These are phyloP conservation scores for Mobula hypostoma DNA, from an alignment of 2,113 vertebrate genomes.

Conservation along the genomic window DNA sequence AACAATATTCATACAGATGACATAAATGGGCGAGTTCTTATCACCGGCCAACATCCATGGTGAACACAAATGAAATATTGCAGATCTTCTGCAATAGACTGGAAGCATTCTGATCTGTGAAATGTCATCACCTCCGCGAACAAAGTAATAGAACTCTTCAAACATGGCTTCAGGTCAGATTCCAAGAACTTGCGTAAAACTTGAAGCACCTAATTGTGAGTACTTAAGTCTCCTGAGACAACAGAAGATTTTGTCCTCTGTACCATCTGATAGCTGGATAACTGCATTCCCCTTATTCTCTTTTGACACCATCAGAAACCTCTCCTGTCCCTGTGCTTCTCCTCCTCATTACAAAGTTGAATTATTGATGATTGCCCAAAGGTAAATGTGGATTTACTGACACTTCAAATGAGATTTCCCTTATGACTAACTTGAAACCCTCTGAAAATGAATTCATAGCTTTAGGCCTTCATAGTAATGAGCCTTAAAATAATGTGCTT, in stretches of 20 bases:
- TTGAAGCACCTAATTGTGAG: neutral
- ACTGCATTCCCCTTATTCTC: neutral
- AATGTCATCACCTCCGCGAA: neutral
- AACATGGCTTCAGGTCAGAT: neutral
- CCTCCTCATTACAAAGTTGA: neutral
- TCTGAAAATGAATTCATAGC: neutral
- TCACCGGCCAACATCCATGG: neutral
- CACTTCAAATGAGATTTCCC: neutral
- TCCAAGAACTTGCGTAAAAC: neutral
- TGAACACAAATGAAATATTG: neutral
- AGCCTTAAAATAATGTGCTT: neutral
- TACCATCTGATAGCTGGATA: neutral
- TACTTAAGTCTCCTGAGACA: neutral
- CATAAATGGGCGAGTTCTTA: neutral
- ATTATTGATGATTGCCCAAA: neutral
- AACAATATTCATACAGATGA: neutral
- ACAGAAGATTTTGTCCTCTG: neutral
- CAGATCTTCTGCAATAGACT: neutral
- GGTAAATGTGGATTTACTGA: neutral
- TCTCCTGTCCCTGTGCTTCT: neutral
- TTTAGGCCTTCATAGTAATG: neutral
- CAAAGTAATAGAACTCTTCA: neutral
- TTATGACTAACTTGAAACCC: neutral
- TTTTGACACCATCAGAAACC: neutral
- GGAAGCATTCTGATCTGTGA: neutral